Evolutionary conservation across 92 coral and sea anemone genomes (phyloP), one percentile per base, ranked within the genome.

Genomic region (Zoanthus solanderi): DNA sequence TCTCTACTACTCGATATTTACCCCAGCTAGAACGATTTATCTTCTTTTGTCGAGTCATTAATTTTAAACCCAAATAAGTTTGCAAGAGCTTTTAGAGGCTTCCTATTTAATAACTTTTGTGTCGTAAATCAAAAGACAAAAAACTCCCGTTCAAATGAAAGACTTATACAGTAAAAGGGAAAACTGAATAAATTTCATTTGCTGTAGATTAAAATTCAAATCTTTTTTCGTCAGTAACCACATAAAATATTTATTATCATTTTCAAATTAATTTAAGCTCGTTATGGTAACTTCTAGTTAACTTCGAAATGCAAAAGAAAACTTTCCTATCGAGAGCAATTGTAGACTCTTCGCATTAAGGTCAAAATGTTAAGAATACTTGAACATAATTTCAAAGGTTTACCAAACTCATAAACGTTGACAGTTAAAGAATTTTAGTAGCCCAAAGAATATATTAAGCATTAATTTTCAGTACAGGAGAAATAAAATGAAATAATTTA

Each of bases 181-280:
- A 14, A 30, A 8, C 37, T 23, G 7, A 69, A 30, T 4, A 30
- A 69, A 9, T 69, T 69, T 69, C 46, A 31, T 7, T 31, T 30
- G 42, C 46, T 69, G 42, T 13, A 31, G 46, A 30, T 54, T 66
- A 4, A 18, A 71, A 28, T 81, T 23, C 11, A 61, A 34, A 81
- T 81, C 74, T 9, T 66, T 81, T 81, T 13, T 81, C 13, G 30
- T 56, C 28, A 14, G 75, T 53, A 63, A 16, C 84, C 30, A 58
- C 15, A 81, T 81, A 10, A 46, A 81, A 67, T 65, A 81, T 81
- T 81, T 65, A 63, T 81, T 28, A 46, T 18, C 31, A 14, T 80
- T 65, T 78, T 17, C 8, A 44, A 45, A 65, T 30, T 46, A 9
- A 60, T 66, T 11, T 46, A 80, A 63, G 2, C 42, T 54, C 0